Percentiles rank a stretch among this genome's conserved stretches.
Conservation (phyloP, 2,888 invertebrate genomes). For the Atrina japonica region DNA sequence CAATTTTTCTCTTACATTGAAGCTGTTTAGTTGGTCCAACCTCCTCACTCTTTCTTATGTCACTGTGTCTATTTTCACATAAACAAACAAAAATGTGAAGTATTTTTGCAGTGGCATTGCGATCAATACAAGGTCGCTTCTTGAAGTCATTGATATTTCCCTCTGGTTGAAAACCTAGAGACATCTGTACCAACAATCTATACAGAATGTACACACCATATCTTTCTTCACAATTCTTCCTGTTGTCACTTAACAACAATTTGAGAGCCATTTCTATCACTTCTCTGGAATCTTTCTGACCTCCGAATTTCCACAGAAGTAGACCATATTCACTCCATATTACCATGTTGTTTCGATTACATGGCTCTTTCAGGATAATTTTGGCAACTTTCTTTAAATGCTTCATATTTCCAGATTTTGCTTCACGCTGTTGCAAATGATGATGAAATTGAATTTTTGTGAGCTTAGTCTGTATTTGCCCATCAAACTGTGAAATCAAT, state of each 20-base stretch:
- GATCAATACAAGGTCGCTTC: not conserved
- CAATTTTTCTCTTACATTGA: slow-evolving; percentile 49
- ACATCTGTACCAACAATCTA: slow-evolving; percentile 55
- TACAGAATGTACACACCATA: slow-evolving; percentile 56
- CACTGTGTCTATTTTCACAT: slow-evolving; percentile 54
- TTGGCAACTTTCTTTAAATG: slow-evolving; percentile 73
- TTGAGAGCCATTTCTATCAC: slow-evolving; percentile 72
- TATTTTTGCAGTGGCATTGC: slow-evolving; percentile 33
- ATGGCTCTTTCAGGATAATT: slow-evolving; percentile 72
- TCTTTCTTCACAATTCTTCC: slow-evolving; percentile 16
- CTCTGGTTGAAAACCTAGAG: slow-evolving; percentile 51
- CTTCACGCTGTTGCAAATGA: slow-evolving; percentile 25
- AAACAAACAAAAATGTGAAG: slow-evolving; percentile 50
- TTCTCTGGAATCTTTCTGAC: slow-evolving; percentile 69
- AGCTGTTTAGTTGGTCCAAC: slow-evolving; percentile 45
- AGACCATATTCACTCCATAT: slow-evolving; percentile 77
- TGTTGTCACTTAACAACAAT: slow-evolving; percentile 38
- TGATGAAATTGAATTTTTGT: slow-evolving; percentile 36
- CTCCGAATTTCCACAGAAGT: slow-evolving; percentile 70
- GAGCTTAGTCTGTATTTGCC: slow-evolving; percentile 51
- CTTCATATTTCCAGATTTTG: slow-evolving; percentile 65
- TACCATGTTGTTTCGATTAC: slow-evolving; percentile 76
- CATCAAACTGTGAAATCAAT: slow-evolving; percentile 48
- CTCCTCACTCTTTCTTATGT: slow-evolving; percentile 35
- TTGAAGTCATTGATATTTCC: not conserved